Percentiles rank a stretch among this genome's conserved stretches.
Conservation (phyloP, 2,888 invertebrate species). For the Drosophila setosimentum region DNA sequence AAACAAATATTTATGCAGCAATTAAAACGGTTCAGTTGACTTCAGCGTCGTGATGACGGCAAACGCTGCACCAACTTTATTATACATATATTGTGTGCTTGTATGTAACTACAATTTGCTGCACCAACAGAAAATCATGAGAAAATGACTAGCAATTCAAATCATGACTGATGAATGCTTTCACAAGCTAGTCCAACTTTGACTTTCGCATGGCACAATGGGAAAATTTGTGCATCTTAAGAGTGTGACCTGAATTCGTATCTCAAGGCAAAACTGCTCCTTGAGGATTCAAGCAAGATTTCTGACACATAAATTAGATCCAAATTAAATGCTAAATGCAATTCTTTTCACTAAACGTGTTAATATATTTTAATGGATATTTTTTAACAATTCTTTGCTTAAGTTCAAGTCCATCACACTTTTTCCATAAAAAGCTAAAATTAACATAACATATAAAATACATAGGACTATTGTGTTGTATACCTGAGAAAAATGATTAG, state of each 20-base stretch:
- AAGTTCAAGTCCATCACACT: not conserved
- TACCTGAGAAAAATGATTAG: not conserved
- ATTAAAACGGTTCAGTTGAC: conserved; percentile 77
- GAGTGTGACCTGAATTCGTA: conserved; percentile 12
- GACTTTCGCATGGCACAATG: conserved; percentile 22
- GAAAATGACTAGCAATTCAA: conserved; percentile 48
- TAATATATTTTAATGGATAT: not conserved
- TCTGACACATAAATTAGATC: no score
- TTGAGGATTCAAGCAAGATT: conserved; percentile 1
- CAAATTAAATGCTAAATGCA: not conserved
- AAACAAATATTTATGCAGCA: conserved; percentile 79
- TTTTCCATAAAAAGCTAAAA: not conserved
- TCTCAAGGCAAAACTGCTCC: not conserved
- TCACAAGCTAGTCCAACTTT: conserved; percentile 51
- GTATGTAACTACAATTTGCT: conserved; percentile 39
- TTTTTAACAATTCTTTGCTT: not conserved
- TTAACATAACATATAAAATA: not conserved
- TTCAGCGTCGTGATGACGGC: conserved; percentile 40
- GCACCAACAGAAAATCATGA: conserved; percentile 47
- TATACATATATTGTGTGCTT: conserved; percentile 16
- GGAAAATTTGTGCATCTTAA: conserved; percentile 9
- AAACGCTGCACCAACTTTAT: conserved; percentile 38
- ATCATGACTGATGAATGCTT: conserved; percentile 73
- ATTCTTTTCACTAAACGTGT: not conserved
- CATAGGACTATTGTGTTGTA: not conserved